Percentiles rank a stretch among this genome's conserved stretches.
These are phyloP conservation scores for Dynastes maya DNA, from an alignment of 2,888 invertebrate species.

Conservation along the genomic window DNA sequence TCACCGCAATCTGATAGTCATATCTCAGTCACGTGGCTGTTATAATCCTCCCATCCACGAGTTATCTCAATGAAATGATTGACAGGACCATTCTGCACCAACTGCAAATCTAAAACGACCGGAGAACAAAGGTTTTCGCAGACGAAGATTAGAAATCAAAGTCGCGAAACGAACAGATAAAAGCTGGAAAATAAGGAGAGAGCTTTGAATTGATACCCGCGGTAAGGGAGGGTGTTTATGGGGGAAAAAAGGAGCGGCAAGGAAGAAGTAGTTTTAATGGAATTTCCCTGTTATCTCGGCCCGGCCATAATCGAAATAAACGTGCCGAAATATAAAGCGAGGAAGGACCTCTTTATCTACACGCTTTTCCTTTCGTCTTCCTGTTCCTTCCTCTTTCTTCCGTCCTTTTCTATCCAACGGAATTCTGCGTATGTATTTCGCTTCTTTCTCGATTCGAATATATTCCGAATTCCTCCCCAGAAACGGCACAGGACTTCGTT, in stretches of 20 bases:
- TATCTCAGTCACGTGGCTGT: slow-evolving; percentile 29
- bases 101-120: neutral
- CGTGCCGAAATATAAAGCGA: neutral
- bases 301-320: slow-evolving; percentile 10
- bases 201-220: neutral
- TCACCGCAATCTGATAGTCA: neutral
- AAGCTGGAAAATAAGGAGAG: neutral
- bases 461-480: slow-evolving; percentile 25
- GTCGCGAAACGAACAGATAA: neutral
- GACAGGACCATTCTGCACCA: slow-evolving; percentile 64
- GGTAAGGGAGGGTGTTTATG: slow-evolving; percentile 1
- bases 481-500: slow-evolving; percentile 18
- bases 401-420: slow-evolving; percentile 43
- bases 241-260: neutral
- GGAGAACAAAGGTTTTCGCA: neutral
- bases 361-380: slow-evolving; percentile 63
- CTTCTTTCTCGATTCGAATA: no score
- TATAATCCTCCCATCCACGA: slow-evolving; percentile 56
- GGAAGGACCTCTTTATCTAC: slow-evolving; percentile 59
- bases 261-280: slow-evolving; percentile 42
- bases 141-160: neutral
- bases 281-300: slow-evolving; percentile 47
- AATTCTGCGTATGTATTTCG: neutral
- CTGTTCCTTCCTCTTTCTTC: slow-evolving; percentile 65
- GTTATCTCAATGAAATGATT: slow-evolving; percentile 69